These are phyloP conservation scores for Psittacula derbiana DNA, from an alignment of 2,797 vertebrate genomes.

Conservation along the genomic window DNA sequence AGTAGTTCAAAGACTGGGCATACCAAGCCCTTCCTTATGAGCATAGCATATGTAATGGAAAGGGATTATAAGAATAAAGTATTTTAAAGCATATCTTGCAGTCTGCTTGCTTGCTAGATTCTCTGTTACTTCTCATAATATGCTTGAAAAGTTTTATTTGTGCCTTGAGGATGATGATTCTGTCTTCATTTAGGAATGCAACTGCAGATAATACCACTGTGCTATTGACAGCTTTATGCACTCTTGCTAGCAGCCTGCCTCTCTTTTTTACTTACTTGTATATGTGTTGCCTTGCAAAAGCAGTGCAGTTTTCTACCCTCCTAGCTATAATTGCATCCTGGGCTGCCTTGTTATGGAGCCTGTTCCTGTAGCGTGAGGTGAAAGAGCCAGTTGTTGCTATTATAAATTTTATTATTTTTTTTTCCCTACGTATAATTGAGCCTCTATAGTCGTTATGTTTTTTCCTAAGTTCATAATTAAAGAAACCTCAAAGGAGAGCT, in stretches of 20 bases:
- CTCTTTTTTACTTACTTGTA: slow-evolving; percentile 58
- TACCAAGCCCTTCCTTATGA: background rate
- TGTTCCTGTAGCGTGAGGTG: background rate
- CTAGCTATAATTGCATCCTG: slow-evolving; percentile 37
- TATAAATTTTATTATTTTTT: background rate
- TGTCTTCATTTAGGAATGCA: slow-evolving; percentile 72
- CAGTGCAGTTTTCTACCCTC: background rate
- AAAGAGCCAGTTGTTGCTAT: background rate
- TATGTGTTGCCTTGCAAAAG: slow-evolving; percentile 10
- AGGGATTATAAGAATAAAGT: background rate
- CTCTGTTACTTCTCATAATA: slow-evolving; percentile 72
- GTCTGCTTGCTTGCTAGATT: slow-evolving; percentile 65
- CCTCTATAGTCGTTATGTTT: background rate
- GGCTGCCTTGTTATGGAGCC: background rate
- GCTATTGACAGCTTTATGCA: slow-evolving; percentile 63
- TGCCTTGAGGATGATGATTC: slow-evolving; percentile 64
- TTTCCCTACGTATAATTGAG: background rate
- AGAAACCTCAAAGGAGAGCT: background rate
- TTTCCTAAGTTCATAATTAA: slow-evolving; percentile 17
- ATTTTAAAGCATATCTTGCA: slow-evolving; percentile 46
- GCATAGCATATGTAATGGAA: background rate
- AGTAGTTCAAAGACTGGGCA: background rate
- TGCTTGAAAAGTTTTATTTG: slow-evolving; percentile 76
- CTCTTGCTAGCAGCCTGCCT: slow-evolving; percentile 16
- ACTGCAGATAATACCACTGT: slow-evolving; percentile 45